Evolutionary conservation across 1,140 invertebrate genomes (phyloP), one percentile per base, ranked within the genome.

Genomic region (Dendroctonus valens): DNA sequence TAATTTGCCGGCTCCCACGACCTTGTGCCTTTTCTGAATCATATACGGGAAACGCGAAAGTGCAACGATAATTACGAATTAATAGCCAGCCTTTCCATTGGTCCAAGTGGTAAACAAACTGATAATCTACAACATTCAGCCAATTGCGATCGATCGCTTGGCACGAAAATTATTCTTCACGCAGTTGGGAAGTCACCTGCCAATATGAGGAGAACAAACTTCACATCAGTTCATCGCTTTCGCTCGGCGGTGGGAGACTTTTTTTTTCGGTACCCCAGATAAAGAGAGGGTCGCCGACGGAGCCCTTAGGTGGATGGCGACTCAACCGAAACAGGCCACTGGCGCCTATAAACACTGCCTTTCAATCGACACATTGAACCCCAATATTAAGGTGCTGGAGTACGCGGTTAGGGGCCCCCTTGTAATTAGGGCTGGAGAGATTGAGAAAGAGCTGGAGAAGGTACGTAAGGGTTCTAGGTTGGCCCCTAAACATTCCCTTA

Each of bases 341-440:
- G 40, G 49, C 5, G n/a, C 6, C 6, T n/a, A 55, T 8, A 15
- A 51, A 38, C 62, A 50, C 11, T 67, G 63, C 68, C 73, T 96
- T 9, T 90, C 86, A 14, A 76, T 96, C 65, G 91, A 96, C 11
- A 95, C 89, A 75, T 88, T 99, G 68, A 99, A 97, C 80, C 92
- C 93, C 2, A 86, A 92, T 77, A 87, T 98, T 39, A 89, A 91
- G 61, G 86, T 87, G 50, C 94, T 99, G 92, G 95, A 99, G 80
- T 99, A 99, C 75, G 86, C 86, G 5, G 86, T 88, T 39, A 81
- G 96, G 63, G 97, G 97, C 0, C 96, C 97, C 0, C 85, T 99
- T 26, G 94, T 99, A 5, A 91, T 93, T 42, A 82, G 91, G 48
- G 91, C 91, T n/a, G 80, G 85, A 3, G 89, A 92, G 81, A 90